Evolutionary conservation across 1,140 invertebrate genomes (phyloP).

Genomic region (Drosophila micromelanica): DNA sequence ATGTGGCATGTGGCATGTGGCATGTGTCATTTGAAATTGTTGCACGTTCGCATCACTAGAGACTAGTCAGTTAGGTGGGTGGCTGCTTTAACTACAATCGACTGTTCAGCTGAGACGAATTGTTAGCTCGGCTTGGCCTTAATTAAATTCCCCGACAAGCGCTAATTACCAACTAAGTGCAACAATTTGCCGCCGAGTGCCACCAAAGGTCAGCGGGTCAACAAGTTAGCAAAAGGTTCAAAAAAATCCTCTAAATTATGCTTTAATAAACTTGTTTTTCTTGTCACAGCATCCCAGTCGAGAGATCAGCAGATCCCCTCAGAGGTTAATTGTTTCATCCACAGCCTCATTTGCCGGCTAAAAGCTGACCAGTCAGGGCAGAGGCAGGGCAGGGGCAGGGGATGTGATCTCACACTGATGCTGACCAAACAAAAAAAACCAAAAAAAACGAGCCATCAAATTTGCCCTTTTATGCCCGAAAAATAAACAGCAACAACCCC

Average conservation of each 20-base stretch:
- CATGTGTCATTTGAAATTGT: conserved; percentile 37
- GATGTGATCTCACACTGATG: conserved; percentile 39
- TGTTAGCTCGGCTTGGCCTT: conserved; percentile 14
- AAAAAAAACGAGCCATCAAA: conserved; percentile 27
- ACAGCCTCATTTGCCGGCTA: conserved; percentile 15
- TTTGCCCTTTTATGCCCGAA: conserved; percentile 42
- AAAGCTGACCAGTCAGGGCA: conserved; percentile 24
- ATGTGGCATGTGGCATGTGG: conserved; percentile 14
- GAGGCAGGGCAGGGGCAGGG: not conserved
- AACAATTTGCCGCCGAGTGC: conserved; percentile 12
- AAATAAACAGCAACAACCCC: conserved; percentile 28
- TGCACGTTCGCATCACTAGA: conserved; percentile 22
- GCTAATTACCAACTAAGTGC: conserved; percentile 22
- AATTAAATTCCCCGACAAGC: conserved; percentile 36
- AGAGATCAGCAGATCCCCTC: conserved; percentile 57
- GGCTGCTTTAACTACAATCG: not conserved
- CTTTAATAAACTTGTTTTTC: conserved; percentile 55
- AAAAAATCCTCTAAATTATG: conserved; percentile 30
- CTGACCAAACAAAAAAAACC: conserved; percentile 5
- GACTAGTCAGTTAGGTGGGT: not conserved
- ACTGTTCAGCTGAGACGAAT: conserved; percentile 6
- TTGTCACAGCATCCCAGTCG: conserved; percentile 25
- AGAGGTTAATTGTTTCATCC: conserved; percentile 49
- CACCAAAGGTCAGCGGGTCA: conserved; percentile 25
- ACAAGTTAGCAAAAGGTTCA: conserved; percentile 7